These are phyloP conservation scores for Sericinus montela DNA, from an alignment of 2,888 invertebrate species.

Conservation along the genomic window DNA sequence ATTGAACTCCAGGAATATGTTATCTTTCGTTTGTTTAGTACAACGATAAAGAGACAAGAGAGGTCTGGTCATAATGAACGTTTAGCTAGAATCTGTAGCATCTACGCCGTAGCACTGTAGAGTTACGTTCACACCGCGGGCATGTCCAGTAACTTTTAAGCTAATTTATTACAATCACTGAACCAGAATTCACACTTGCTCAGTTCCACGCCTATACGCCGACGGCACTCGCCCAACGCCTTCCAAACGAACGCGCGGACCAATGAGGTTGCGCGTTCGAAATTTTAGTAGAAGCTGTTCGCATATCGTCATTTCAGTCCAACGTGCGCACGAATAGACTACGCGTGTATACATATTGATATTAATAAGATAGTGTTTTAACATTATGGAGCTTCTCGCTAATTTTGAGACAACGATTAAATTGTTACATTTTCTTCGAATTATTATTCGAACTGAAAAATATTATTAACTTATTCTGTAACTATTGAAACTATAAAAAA, in stretches of 20 bases:
- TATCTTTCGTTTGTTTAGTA: conserved; percentile 17
- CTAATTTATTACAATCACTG: conserved; percentile 59
- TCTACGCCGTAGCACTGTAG: conserved; percentile 58
- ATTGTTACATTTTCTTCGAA: too few relatives aligned
- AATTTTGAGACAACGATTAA: too few relatives aligned
- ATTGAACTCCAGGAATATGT: conserved; percentile 28
- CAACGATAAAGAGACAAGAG: conserved; percentile 11
- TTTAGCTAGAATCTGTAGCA: conserved; percentile 11
- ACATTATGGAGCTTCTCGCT: not conserved
- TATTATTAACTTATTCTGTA: too few relatives aligned
- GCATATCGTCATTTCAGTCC: conserved; percentile 59
- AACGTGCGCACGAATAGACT: conserved; percentile 27
- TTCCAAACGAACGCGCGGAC: conserved; percentile 52
- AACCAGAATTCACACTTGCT: conserved; percentile 53
- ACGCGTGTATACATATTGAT: conserved; percentile 28
- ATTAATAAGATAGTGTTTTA: conserved; percentile 28
- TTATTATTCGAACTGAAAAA: too few relatives aligned
- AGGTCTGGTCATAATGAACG: conserved; percentile 38
- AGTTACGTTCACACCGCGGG: conserved; percentile 39
- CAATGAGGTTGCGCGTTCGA: conserved; percentile 63
- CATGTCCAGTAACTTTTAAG: conserved; percentile 48
- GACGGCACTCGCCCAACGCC: conserved; percentile 61
- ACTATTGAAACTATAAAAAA: too few relatives aligned
- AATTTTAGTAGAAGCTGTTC: conserved; percentile 53
- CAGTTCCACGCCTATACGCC: conserved; percentile 63